phyloP scores from a whole-genome alignment of 2,888 invertebrate genomes.

The Acanthosepion esculentum region DNA sequence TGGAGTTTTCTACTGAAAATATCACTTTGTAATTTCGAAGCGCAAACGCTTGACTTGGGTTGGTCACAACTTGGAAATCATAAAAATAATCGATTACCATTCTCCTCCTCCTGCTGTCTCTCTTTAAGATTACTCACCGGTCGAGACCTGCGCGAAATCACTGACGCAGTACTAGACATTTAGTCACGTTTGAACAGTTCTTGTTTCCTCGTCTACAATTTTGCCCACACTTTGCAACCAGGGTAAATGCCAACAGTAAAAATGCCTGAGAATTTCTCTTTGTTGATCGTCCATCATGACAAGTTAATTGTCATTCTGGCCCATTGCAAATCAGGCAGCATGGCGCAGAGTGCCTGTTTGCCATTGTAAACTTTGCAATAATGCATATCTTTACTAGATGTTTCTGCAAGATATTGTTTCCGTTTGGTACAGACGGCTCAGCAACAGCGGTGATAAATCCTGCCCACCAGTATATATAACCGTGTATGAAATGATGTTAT shows the following conservation, averaged over 20 bases:
- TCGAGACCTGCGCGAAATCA: neutral
- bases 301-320: neutral
- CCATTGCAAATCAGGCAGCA: neutral
- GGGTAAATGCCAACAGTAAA: neutral
- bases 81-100: neutral
- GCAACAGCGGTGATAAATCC: neutral
- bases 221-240: neutral
- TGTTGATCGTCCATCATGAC: neutral
- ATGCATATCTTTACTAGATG: neutral
- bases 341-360: neutral
- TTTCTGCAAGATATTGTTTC: neutral
- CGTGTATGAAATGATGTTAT: neutral
- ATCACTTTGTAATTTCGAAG: neutral
- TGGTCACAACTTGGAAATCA: neutral
- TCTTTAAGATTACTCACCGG: neutral
- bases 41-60: neutral
- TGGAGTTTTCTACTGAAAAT: neutral
- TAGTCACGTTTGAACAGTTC: neutral
- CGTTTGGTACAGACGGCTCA: neutral
- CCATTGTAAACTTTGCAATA: neutral
- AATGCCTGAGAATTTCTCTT: neutral
- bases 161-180: neutral
- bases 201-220: neutral
- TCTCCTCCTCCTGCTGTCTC: neutral
- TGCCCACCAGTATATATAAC: too few relatives aligned